A percentile compares a stretch with the other conserved stretches of the same genome.
These are phyloP conservation scores for Epirrita christyi DNA, from an alignment of 2,888 invertebrate genomes.

Conservation along the genomic window DNA sequence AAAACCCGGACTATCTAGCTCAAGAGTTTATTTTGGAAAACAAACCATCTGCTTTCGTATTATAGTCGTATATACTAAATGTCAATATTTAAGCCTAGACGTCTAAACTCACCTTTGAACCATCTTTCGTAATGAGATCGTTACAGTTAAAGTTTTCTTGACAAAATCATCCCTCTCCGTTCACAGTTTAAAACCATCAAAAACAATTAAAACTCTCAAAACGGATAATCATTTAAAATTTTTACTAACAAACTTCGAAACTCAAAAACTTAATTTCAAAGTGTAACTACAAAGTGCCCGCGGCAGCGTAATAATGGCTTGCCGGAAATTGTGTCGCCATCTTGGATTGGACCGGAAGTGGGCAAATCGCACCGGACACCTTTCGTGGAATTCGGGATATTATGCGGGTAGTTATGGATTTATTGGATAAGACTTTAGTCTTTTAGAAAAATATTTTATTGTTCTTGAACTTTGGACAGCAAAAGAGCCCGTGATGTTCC, in stretches of 20 bases:
- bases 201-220: conserved; percentile 10
- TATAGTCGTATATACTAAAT: too few relatives aligned
- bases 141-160: too few relatives aligned
- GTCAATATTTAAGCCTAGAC: too few relatives aligned
- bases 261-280: conserved; percentile 34
- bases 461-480: too few relatives aligned
- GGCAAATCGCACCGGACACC: conserved; percentile 38
- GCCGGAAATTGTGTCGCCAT: conserved; percentile 51
- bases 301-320: conserved; percentile 45
- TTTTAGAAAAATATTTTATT: background rate
- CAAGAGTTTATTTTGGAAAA: too few relatives aligned
- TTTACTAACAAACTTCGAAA: conserved; percentile 22
- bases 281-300: conserved; percentile 40
- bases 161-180: too few relatives aligned
- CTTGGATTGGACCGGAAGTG: conserved; percentile 46
- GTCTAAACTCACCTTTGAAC: too few relatives aligned
- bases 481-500: too few relatives aligned
- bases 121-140: too few relatives aligned
- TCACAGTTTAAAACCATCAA: background rate
- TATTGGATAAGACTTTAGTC: conserved; percentile 12
- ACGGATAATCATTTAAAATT: conserved; percentile 9
- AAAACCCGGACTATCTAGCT: too few relatives aligned
- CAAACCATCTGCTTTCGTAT: too few relatives aligned
- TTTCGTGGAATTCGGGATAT: conserved; percentile 32
- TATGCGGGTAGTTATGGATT: conserved; percentile 24